Conservation (phyloP, 1,140 invertebrate species). For the Pentalonia nigronervosa region DNA sequence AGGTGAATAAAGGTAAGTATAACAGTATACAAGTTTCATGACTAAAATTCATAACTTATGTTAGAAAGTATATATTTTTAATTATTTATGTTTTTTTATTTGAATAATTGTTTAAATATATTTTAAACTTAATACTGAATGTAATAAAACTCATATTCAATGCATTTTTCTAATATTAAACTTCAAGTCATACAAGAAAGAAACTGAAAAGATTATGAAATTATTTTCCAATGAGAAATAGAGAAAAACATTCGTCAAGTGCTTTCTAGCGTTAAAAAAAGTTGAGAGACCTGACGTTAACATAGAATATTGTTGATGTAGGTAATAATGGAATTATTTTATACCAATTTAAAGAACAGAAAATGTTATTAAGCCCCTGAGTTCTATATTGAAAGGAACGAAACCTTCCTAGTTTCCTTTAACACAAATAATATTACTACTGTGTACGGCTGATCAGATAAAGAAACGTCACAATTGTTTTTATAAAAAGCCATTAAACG, state of each 20-base stretch:
- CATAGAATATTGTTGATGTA: background rate
- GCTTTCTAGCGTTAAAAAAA: background rate
- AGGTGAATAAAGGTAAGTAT: background rate
- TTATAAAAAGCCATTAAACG: background rate
- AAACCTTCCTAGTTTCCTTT: slow-evolving; percentile 20
- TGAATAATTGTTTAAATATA: background rate
- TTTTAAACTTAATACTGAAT: background rate
- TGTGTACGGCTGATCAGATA: slow-evolving; percentile 6
- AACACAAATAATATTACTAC: slow-evolving; percentile 16
- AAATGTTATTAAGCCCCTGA: slow-evolving; percentile 16
- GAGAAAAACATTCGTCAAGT: slow-evolving; percentile 23
- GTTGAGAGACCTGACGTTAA: background rate
- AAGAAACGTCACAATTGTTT: slow-evolving; percentile 15
- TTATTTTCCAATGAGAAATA: background rate
- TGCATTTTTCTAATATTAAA: background rate
- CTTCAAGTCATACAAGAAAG: background rate
- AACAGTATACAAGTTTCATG: background rate
- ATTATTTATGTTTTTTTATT: background rate
- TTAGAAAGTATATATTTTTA: no score
- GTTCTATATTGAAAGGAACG: background rate
- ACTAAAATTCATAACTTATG: background rate
- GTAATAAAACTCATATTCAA: background rate
- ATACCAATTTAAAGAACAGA: slow-evolving; percentile 38
- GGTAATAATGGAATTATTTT: slow-evolving; percentile 51
- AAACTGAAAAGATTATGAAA: slow-evolving; percentile 11